Base-by-base conservation (phyloP, 37 sponge, comb jelly and placozoan genomes). In the Chondrosia reniformis region DNA sequence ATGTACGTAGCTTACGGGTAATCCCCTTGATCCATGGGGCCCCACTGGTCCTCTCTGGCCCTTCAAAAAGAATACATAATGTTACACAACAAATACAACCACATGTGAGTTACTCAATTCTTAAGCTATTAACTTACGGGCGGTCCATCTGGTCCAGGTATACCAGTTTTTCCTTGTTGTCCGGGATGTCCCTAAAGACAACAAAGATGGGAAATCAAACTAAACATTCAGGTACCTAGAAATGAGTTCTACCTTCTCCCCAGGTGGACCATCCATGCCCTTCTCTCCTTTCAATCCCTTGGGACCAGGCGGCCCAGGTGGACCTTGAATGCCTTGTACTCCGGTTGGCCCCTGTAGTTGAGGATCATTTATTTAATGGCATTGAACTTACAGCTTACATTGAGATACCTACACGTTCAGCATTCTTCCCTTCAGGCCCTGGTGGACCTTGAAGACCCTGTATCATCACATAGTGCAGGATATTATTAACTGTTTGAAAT, bases 391-490 rank as follows among this genome's bases (percentile, higher is more conserved):
- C 15, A 19, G 52, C 15, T 19, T 10, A 10, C 10, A 15, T 19
- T 49, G 52, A 15, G 15, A 15, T 49, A 55, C 84, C 43, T 13
- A 85, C 86, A 43, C 24, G n/a, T 66, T 66, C 76, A 66, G 81
- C 86, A 41, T 74, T 80, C 27, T 31, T 30, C 13, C 86, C 86
- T 37, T 78, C 64, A 3, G 31, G 67, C 32, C 86, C 86, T 7
- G 67, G 64, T 25, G 54, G 44, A 33, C 86, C 86, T 31, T 27
- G 56, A n/a, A 81, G 49, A 6, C 86, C 86, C 86, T 86, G 66
- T 4, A 42, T 2, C 25, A 76, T n/a, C n/a, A n/a, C n/a, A n/a
- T n/a, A n/a, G n/a, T n/a, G n/a, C n/a, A n/a, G n/a, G n/a, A n/a
- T n/a, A n/a, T n/a, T n/a, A n/a, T n/a, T n/a, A n/a, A n/a, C n/a